A percentile compares a stretch with the other conserved stretches of the same genome.
Evolutionary conservation across 1,140 invertebrate genomes (phyloP).

Genomic region (Bombus picipes): DNA sequence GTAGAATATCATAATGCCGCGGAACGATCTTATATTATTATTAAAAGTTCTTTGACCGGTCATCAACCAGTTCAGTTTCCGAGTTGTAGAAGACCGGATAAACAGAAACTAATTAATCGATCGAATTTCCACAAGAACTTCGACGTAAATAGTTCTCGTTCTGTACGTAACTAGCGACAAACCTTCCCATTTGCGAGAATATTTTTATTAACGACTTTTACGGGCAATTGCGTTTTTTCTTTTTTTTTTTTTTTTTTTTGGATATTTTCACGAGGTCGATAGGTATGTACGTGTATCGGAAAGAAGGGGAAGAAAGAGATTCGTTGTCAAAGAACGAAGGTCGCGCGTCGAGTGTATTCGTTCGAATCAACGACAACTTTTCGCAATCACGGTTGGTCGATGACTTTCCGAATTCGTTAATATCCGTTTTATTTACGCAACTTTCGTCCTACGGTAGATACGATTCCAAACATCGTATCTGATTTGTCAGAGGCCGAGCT

Average conservation of each 20-base stretch:
- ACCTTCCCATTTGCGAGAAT: background rate
- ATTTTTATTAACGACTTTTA: background rate
- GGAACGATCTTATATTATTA: no score
- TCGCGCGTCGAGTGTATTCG: background rate
- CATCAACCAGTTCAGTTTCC: rapidly evolving
- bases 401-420: background rate
- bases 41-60: no score
- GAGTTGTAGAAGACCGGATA: no score
- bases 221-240: background rate
- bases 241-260: no score
- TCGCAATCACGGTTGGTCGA: constrained; percentile 15
- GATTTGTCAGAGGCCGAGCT: background rate
- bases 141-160: no score
- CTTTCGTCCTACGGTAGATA: background rate
- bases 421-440: constrained; percentile 12
- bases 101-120: no score
- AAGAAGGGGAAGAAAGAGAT: background rate
- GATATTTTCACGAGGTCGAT: background rate
- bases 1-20: no score
- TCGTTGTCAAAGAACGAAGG: background rate
- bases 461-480: background rate
- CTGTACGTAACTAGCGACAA: background rate
- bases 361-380: constrained; percentile 17
- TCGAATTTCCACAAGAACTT: no score
- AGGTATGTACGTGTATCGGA: background rate